phyloP scores from a whole-genome alignment of 2,797 vertebrate species.

The Phoebastria nigripes region DNA sequence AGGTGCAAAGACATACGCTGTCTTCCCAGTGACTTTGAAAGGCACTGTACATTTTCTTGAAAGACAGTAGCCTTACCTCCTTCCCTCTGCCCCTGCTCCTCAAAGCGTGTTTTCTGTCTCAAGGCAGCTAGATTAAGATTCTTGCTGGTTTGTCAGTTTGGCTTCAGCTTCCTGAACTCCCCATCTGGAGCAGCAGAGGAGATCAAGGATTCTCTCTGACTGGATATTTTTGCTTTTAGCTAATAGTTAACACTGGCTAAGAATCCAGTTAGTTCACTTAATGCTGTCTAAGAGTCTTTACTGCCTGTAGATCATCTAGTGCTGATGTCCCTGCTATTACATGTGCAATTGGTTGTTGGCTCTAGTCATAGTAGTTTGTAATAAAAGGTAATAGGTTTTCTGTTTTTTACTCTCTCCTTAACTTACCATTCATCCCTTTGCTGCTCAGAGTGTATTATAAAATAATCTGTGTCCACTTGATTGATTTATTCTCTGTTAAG shows the following conservation, averaged over 20 bases:
- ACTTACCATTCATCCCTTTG: neutral
- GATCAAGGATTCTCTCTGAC: neutral
- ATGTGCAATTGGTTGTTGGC: neutral
- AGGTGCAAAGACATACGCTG: fast-evolving
- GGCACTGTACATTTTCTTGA: neutral
- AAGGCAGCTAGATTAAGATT: neutral
- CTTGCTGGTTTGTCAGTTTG: neutral
- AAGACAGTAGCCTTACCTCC: neutral
- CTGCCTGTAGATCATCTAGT: neutral
- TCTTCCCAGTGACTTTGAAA: neutral
- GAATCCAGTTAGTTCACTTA: neutral
- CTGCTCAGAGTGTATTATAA: neutral
- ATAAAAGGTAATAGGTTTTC: neutral
- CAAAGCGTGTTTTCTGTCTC: neutral
- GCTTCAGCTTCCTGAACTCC: neutral
- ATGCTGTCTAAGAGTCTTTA: neutral
- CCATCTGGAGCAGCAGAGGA: neutral
- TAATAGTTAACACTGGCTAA: neutral
- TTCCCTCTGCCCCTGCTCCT: neutral
- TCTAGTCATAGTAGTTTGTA: neutral
- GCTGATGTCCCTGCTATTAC: neutral
- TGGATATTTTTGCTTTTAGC: neutral
- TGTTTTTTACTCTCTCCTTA: neutral
- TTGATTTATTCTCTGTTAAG: neutral
- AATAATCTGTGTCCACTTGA: neutral